phyloP scores from a whole-genome alignment of 1,140 invertebrate species.

The Drosophila fuyamai region DNA sequence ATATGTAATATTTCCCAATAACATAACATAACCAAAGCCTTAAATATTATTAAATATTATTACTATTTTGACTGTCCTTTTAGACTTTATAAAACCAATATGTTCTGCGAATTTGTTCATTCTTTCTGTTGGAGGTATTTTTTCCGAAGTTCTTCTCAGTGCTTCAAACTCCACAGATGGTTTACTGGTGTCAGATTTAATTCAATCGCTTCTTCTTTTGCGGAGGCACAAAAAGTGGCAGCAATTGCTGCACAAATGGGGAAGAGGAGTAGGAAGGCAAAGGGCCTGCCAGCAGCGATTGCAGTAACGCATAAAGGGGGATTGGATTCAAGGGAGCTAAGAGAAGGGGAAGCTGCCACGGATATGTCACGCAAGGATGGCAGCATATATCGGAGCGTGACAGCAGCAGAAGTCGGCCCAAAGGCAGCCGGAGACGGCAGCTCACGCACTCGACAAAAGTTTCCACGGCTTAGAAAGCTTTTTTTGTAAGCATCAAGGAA shows the following conservation, averaged over 20 bases:
- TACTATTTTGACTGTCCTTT: too few species aligned
- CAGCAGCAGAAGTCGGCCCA: constrained; percentile 51
- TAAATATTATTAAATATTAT: too few species aligned
- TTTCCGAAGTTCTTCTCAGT: too few species aligned
- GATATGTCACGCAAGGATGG: constrained; percentile 64
- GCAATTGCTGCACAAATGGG: constrained; percentile 59
- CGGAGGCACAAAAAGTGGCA: constrained; percentile 44
- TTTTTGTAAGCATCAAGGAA: constrained; percentile 4
- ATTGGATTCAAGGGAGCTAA: background rate
- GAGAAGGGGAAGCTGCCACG: constrained; percentile 38
- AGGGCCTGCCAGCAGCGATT: constrained; percentile 48
- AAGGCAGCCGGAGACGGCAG: constrained; percentile 25
- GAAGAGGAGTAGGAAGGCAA: constrained; percentile 49
- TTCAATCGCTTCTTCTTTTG: constrained; percentile 57
- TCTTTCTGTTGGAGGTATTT: too few species aligned
- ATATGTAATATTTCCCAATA: too few species aligned
- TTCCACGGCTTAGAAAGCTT: constrained; percentile 49
- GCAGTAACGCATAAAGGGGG: constrained; percentile 1
- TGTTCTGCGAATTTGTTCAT: too few species aligned
- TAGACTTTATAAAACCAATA: too few species aligned
- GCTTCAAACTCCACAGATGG: constrained; percentile 1
- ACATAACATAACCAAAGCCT: too few species aligned
- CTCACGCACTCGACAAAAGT: constrained; percentile 65
- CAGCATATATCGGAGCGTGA: constrained; percentile 77
- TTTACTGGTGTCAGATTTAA: constrained; percentile 73